Conservation (phyloP, 2,113 vertebrate genomes). For the Talpa occidentalis region DNA sequence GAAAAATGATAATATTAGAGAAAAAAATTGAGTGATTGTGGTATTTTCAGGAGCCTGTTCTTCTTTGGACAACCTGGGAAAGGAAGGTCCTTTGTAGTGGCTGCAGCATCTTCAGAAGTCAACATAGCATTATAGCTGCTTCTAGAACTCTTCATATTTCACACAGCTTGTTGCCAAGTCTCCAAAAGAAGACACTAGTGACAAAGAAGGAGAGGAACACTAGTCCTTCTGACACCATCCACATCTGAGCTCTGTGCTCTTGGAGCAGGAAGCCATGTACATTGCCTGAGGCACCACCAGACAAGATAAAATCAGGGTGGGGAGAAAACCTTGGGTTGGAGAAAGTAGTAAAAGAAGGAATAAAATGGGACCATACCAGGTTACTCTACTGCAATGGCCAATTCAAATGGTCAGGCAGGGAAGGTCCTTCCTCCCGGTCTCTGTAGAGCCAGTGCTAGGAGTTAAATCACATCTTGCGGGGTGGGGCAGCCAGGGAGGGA, state of each 20-base stretch:
- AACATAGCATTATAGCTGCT: fast-evolving
- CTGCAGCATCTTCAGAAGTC: neutral
- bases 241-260: neutral
- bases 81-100: neutral
- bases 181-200: neutral
- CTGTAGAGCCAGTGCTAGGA: neutral
- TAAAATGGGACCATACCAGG: too few relatives aligned
- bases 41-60: neutral
- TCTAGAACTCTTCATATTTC: neutral
- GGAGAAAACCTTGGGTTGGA: neutral
- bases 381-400: neutral
- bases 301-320: neutral
- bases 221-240: fast-evolving
- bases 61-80: neutral
- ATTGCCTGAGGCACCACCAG: neutral
- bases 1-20: neutral
- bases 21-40: neutral
- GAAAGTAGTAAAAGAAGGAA: neutral
- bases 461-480: neutral
- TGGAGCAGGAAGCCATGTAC: fast-evolving
- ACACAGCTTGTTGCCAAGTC: neutral
- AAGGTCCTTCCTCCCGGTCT: fast-evolving
- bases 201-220: neutral
- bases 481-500: too few relatives aligned
- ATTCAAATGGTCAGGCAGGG: neutral